Evolutionary conservation across 92 coral and sea anemone genomes (phyloP).

Genomic region (Micromussa lordhowensis): DNA sequence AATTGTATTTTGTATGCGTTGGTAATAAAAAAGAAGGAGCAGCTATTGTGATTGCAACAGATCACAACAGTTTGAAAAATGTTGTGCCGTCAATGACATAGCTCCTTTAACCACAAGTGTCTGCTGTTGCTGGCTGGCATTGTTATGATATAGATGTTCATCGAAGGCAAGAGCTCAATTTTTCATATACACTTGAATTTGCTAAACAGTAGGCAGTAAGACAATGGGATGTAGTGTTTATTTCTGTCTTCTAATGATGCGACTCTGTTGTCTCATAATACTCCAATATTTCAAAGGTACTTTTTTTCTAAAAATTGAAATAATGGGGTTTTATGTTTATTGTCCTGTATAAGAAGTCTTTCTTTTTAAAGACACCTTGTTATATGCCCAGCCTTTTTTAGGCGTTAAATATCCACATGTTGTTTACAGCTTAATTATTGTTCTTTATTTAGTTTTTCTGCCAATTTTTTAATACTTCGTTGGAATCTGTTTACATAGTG

Average conservation of each 20-base stretch:
- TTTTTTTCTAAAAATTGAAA: neutral
- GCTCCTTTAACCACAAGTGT: neutral
- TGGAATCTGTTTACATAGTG: neutral
- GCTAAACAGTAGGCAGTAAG: neutral
- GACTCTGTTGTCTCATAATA: neutral
- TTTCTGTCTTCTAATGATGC: neutral
- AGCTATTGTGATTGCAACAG: too few species aligned
- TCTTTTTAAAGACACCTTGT: slow-evolving; percentile 1
- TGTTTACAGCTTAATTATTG: neutral
- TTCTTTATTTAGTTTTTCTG: neutral
- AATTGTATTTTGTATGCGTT: too few species aligned
- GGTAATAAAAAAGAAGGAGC: too few species aligned
- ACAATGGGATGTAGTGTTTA: neutral
- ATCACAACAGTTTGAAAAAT: too few species aligned
- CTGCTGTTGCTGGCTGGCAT: neutral
- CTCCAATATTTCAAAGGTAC: slow-evolving; percentile 13
- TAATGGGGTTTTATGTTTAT: slow-evolving; percentile 4
- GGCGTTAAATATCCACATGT: neutral
- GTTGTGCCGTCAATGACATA: neutral
- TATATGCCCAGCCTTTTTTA: neutral
- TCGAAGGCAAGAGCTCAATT: neutral
- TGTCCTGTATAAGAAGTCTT: neutral
- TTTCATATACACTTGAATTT: too few species aligned
- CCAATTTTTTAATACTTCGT: neutral
- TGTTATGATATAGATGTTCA: neutral